Evolutionary conservation across 2,113 vertebrate genomes (phyloP).

Genomic region (Pangasianodon hypophthalmus): DNA sequence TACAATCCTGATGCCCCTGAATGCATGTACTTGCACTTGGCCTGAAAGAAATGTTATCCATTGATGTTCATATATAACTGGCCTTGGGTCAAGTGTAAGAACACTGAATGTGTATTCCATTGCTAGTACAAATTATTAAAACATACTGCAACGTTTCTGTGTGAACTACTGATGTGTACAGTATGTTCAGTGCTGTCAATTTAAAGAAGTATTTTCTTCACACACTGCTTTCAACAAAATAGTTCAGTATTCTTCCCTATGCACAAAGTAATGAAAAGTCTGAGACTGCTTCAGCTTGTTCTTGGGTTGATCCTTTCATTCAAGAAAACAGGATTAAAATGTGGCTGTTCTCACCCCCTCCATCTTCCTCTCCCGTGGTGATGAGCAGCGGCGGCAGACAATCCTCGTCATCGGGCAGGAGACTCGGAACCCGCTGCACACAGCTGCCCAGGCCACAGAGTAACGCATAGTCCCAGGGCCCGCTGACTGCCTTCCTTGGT

Average conservation of each 20-base stretch:
- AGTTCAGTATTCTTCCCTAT: background rate
- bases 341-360: conserved; percentile 72
- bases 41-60: background rate
- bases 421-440: conserved; percentile 74
- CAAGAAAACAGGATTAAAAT: background rate
- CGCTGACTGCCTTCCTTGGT: conserved; percentile 53
- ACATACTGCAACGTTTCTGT: background rate
- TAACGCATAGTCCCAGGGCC: conserved; percentile 77
- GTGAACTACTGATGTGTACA: background rate
- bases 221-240: background rate
- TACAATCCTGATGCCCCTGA: background rate
- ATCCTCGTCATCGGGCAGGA: conserved; percentile 80
- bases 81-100: background rate
- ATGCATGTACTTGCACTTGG: background rate
- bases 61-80: background rate
- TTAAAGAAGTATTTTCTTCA: background rate
- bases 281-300: background rate
- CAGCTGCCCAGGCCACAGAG: conserved; percentile 76
- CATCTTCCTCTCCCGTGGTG: conserved; percentile 72
- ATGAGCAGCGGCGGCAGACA: conserved; percentile 85
- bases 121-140: background rate
- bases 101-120: background rate
- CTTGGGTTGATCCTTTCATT: background rate
- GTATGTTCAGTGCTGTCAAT: background rate
- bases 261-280: background rate